Evolutionary conservation across 30 jellyfish, hydroid and myxozoan genomes (phyloP).

Genomic region (Cassiopea xamachana): DNA sequence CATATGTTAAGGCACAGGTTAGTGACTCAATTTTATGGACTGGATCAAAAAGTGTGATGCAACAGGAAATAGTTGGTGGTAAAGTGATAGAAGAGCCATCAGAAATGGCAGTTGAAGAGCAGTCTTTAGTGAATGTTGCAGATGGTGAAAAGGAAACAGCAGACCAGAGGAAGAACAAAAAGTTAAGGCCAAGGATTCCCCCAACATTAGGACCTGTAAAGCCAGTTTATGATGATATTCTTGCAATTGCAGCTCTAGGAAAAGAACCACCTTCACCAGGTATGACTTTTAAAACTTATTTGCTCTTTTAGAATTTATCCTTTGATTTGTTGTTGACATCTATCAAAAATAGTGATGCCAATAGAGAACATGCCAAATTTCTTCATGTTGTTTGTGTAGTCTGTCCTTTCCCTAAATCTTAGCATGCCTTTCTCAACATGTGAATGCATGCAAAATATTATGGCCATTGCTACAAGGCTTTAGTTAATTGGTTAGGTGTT

Average conservation of each 20-base stretch:
- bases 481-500: too few relatives aligned
- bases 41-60: conserved; percentile 18
- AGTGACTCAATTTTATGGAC: conserved; percentile 66
- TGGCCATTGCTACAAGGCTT: too few relatives aligned
- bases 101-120: conserved; percentile 40
- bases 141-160: conserved; percentile 36
- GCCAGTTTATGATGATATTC: conserved; percentile 28
- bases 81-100: conserved; percentile 6
- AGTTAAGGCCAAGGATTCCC: conserved; percentile 76
- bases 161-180: conserved; percentile 46
- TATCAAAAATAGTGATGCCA: not conserved
- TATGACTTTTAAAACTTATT: not conserved
- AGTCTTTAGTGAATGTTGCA: conserved; percentile 31
- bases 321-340: not conserved
- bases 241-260: conserved; percentile 16
- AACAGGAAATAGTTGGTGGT: not conserved
- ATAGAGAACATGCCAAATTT: not conserved
- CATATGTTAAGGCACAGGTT: conserved; percentile 87
- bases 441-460: not conserved
- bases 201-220: conserved; percentile 68
- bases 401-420: not conserved
- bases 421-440: not conserved
- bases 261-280: conserved; percentile 41
- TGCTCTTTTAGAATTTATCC: not conserved
- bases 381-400: not conserved